These are phyloP conservation scores for Pollachius pollachius DNA, from an alignment of 2,113 vertebrate genomes.

Conservation along the genomic window DNA sequence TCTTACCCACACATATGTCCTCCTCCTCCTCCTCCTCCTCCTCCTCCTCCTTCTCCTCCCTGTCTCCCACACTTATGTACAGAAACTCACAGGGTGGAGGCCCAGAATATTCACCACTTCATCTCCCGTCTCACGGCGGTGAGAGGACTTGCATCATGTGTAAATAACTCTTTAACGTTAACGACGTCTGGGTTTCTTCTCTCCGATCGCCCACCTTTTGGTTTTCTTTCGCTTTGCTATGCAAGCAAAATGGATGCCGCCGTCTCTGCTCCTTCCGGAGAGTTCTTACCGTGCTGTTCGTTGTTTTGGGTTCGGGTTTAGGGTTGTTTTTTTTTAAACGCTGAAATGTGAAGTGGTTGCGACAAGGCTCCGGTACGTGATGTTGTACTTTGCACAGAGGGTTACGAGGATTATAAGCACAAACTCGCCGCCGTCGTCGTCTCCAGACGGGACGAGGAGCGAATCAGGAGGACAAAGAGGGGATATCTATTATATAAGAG, in stretches of 20 bases:
- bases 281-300: conserved; percentile 44
- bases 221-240: conserved; percentile 74
- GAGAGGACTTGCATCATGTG: conserved; percentile 72
- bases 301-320: conserved; percentile 61
- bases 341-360: conserved; percentile 11
- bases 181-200: conserved; percentile 42
- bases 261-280: conserved; percentile 64
- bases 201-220: too few species aligned
- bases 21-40: conserved; percentile 15
- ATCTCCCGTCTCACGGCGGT: conserved; percentile 49
- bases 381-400: conserved; percentile 78
- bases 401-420: conserved; percentile 77
- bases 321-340: conserved; percentile 59
- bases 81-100: conserved; percentile 54
- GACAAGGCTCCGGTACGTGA: conserved; percentile 60
- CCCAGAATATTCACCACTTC: conserved; percentile 51
- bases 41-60: conserved; percentile 55
- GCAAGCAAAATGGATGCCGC: conserved; percentile 70
- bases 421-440: conserved; percentile 68
- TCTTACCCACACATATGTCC: too few species aligned
- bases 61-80: conserved; percentile 61
- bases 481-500: conserved; percentile 42
- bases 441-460: conserved; percentile 55
- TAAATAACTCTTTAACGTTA: conserved; percentile 71
- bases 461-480: conserved; percentile 59